A percentile compares a stretch with the other conserved stretches of the same genome.
Evolutionary conservation across 2,113 vertebrate genomes (phyloP).

Genomic region (Gavia stellata): DNA sequence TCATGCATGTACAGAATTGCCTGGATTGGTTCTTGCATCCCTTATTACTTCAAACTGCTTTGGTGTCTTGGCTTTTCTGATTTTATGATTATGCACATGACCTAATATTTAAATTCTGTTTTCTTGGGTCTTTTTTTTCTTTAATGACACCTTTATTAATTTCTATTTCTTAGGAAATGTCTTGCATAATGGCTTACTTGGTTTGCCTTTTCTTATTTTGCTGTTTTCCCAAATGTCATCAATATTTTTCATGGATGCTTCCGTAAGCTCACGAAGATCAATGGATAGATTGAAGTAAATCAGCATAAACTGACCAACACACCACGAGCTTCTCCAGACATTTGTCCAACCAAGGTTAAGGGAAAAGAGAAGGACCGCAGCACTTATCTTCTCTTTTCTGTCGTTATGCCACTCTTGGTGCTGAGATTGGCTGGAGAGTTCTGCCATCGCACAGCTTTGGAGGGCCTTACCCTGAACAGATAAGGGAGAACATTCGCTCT

Average conservation of each 20-base stretch:
- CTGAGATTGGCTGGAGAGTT: neutral
- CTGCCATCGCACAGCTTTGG: neutral
- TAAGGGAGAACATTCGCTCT: too few relatives aligned
- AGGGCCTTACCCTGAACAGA: too few relatives aligned
- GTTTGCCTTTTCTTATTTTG: neutral
- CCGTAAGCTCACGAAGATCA: neutral
- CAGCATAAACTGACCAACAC: neutral
- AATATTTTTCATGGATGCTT: neutral
- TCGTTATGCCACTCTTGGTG: neutral
- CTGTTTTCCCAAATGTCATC: neutral
- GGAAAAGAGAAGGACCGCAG: neutral
- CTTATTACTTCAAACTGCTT: neutral
- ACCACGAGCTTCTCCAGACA: neutral
- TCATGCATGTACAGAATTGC: neutral
- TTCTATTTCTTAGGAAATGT: neutral
- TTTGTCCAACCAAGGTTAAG: neutral
- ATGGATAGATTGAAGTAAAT: neutral
- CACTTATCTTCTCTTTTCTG: neutral
- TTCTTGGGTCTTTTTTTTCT: neutral
- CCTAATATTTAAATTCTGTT: neutral
- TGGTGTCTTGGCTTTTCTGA: neutral
- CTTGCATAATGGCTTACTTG: neutral
- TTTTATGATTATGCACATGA: rapidly evolving
- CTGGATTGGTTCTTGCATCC: neutral
- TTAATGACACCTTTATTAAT: neutral